These are phyloP conservation scores for Cynopterus brachyotis DNA, from an alignment of 2,113 vertebrate genomes.

Conservation along the genomic window DNA sequence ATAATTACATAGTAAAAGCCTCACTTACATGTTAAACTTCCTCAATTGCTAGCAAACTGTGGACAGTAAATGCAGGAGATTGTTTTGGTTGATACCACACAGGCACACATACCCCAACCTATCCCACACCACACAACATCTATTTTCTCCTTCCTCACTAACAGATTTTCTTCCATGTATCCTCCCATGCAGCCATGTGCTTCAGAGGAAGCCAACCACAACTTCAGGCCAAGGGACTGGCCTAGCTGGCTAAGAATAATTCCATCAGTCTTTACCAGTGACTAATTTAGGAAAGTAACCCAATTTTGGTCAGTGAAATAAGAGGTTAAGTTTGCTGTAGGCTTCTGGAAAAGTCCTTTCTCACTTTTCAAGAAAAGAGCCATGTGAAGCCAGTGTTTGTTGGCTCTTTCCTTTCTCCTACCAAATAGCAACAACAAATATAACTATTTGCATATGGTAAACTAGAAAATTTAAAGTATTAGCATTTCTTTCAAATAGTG, in stretches of 20 bases:
- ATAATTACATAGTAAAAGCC: neutral
- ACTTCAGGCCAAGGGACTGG: neutral
- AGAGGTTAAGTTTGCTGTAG: slow-evolving; percentile 39
- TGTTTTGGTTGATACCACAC: neutral
- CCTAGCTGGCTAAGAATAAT: slow-evolving; percentile 52
- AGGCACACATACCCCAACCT: no score
- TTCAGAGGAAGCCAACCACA: slow-evolving; percentile 15
- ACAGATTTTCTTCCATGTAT: neutral
- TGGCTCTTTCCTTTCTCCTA: neutral
- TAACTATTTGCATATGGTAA: neutral
- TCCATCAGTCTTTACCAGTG: slow-evolving; percentile 30
- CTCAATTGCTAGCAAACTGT: neutral
- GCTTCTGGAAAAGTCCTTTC: slow-evolving; percentile 43
- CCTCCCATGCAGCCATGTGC: neutral
- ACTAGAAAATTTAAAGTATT: slow-evolving; percentile 19
- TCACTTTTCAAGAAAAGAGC: neutral
- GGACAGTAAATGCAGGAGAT: neutral
- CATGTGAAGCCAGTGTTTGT: neutral
- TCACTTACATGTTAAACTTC: slow-evolving; percentile 11
- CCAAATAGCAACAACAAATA: neutral
- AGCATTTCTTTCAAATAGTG: slow-evolving; percentile 11
- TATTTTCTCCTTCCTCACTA: neutral
- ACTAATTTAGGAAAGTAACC: slow-evolving; percentile 64
- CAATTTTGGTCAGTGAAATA: slow-evolving; percentile 54
- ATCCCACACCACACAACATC: neutral